Percentiles rank a stretch among this genome's conserved stretches.
These are phyloP conservation scores for Buceros bicornis DNA, from an alignment of 2,797 vertebrate species.

Conservation along the genomic window DNA sequence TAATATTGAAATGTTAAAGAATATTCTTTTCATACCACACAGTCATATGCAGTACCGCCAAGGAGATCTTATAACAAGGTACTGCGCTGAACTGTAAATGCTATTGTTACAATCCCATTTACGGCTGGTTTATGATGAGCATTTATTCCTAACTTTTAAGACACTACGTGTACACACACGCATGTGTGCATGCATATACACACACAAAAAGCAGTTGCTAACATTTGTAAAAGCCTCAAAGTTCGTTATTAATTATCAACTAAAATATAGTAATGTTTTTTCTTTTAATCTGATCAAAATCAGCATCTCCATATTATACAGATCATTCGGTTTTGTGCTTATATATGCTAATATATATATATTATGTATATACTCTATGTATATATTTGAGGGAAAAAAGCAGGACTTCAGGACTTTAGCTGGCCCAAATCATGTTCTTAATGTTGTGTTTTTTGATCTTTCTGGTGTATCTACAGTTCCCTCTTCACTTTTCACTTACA, in stretches of 20 bases:
- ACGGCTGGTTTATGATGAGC: not conserved
- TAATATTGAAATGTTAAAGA: not conserved
- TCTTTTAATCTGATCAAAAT: not conserved
- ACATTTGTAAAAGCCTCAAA: not conserved
- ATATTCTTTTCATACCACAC: not conserved
- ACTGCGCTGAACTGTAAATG: not conserved
- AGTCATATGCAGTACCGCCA: not conserved
- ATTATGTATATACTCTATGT: too few relatives aligned
- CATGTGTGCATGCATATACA: too few relatives aligned
- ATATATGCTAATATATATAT: not conserved
- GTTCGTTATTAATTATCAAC: not conserved
- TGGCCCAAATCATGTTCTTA: too few relatives aligned
- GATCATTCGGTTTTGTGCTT: not conserved
- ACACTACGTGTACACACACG: not conserved
- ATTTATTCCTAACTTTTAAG: not conserved
- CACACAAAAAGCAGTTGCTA: not conserved
- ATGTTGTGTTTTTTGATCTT: not conserved
- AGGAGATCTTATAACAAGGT: too few relatives aligned
- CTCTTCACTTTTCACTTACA: not conserved
- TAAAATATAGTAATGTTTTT: not conserved
- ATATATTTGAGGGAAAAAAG: too few relatives aligned
- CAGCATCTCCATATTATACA: not conserved
- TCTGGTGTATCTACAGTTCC: not conserved
- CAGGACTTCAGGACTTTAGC: too few relatives aligned
- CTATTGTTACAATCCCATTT: not conserved